Evolutionary conservation across 2,888 invertebrate genomes (phyloP), one percentile per base, ranked within the genome.

Genomic region (Cantharis rufa): DNA sequence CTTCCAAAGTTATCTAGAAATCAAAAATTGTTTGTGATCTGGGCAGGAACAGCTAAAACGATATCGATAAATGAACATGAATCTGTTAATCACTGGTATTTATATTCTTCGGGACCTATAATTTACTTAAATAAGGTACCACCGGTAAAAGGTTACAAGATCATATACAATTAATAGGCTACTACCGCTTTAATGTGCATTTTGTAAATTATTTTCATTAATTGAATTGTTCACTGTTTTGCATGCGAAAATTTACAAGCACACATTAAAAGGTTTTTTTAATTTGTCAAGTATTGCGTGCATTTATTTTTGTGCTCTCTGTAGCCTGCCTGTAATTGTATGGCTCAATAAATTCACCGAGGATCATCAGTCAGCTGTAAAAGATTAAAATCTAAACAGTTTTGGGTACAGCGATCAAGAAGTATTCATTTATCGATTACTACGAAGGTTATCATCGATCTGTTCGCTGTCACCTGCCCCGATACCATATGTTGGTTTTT

Each of bases 71-170:
- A 74, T 81, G 82, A 81, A 83, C 84, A 87, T 87, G 87, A 87
- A 86, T 86, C 85, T 11, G 83, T 85, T 84, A 83, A 84, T 83
- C 84, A 84, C 84, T 84, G 86, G 85, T 85, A 86, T 85, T 87
- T 85, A 86, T 86, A 86, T 85, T 84, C 83, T 80, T 82, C 85
- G 84, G 82, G 83, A 82, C 82, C 84, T 84, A 85, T 85, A 85
- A 86, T 85, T 86, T 85, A 79, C 79, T 77, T 81, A 80, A 79
- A 80, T 48, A 48, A 71, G 73, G 79, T 82, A 81, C 82, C 80
- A 81, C 81, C 81, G 69, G 72, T 78, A 75, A 78, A 79, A 81
- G 72, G 77, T 71, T 78, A 78, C 78, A 77, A 77, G 72, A 80
- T 80, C 75, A 77, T 71, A 75, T 72, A 63, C 75, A 78, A 82